phyloP scores from a whole-genome alignment of 2,113 vertebrate species.

The Callorhinus ursinus region DNA sequence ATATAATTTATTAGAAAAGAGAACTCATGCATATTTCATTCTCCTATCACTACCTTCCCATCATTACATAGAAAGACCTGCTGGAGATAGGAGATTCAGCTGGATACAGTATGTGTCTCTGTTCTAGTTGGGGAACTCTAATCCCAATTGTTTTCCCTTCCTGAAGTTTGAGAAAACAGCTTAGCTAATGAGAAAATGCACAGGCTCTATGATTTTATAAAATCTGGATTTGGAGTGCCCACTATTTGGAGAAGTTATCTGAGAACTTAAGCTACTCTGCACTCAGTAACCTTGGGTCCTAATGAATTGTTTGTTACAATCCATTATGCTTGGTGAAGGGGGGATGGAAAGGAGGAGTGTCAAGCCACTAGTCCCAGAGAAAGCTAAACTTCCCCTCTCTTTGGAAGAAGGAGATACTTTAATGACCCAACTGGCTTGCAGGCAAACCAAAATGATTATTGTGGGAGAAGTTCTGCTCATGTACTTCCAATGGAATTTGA shows the following conservation, averaged over 20 bases:
- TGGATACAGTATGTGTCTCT: neutral
- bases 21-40: neutral
- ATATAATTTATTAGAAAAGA: neutral
- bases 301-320: neutral
- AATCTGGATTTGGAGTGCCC: neutral
- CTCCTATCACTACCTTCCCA: neutral
- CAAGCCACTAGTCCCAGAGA: neutral
- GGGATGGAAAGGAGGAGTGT: neutral
- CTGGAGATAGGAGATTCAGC: neutral
- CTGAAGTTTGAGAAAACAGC: neutral
- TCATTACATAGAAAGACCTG: neutral
- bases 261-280: neutral
- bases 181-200: neutral
- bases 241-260: neutral
- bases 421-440: neutral
- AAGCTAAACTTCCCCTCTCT: neutral
- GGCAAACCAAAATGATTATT: neutral
- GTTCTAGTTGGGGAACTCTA: neutral
- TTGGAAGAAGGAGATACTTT: neutral
- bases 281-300: neutral
- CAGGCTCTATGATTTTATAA: neutral
- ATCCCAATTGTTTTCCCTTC: no score
- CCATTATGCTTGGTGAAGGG: neutral
- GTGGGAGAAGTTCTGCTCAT: neutral
- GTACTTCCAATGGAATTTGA: neutral